phyloP scores from a whole-genome alignment of 2,797 vertebrate species.

The Sebastiscus tertius region DNA sequence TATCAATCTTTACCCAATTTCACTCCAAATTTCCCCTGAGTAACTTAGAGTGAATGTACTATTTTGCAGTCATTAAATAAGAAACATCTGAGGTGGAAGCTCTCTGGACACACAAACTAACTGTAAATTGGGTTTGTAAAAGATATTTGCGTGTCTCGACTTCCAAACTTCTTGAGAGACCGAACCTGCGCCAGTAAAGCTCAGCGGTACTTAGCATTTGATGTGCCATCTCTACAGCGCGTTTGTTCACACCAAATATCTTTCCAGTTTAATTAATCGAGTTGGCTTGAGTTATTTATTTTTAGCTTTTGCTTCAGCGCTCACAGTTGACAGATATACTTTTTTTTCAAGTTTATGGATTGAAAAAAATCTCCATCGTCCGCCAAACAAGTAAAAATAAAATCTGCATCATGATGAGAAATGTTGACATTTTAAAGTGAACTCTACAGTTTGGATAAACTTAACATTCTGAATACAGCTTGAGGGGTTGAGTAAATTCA shows the following conservation, averaged over 20 bases:
- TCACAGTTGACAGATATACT: not conserved
- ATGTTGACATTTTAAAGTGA: constrained; percentile 23
- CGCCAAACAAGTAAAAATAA: constrained; percentile 6
- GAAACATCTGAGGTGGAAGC: constrained; percentile 33
- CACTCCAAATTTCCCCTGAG: constrained; percentile 54
- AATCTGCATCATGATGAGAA: constrained; percentile 7
- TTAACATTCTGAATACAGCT: constrained; percentile 17
- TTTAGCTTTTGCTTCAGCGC: not conserved
- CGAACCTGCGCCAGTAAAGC: constrained; percentile 26
- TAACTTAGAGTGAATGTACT: constrained; percentile 35
- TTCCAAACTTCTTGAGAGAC: constrained; percentile 22
- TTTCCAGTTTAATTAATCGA: constrained; percentile 28
- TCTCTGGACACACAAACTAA: constrained; percentile 46
- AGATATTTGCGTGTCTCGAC: constrained; percentile 26
- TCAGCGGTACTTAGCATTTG: constrained; percentile 26
- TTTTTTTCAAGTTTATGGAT: constrained; percentile 20
- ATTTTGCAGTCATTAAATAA: constrained; percentile 50
- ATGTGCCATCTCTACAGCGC: constrained; percentile 19
- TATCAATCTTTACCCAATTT: constrained; percentile 63
- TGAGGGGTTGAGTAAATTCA: constrained; percentile 9
- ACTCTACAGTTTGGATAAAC: not conserved
- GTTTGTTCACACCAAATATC: constrained; percentile 12
- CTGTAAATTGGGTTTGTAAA: constrained; percentile 27
- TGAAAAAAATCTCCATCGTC: constrained; percentile 4
- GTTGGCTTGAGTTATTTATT: constrained; percentile 8